Base-by-base conservation (phyloP, 2,888 invertebrate genomes). In the Drosophila demipolita region DNA sequence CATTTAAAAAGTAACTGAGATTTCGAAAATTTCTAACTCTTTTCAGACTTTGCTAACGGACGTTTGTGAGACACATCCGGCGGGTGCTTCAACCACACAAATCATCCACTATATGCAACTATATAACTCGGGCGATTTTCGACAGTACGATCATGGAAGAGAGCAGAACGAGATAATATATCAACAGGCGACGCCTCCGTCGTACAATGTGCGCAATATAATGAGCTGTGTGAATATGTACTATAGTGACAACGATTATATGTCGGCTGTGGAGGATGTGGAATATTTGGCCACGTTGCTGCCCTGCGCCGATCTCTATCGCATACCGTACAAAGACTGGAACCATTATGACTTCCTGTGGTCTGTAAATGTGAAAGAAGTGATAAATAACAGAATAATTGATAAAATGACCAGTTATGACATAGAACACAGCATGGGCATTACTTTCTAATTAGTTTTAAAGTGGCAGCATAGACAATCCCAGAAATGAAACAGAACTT, bases 51-150 rank as follows among this genome's bases (percentile, higher is more conserved):
- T 96, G 85, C 84, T 97, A 45, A 95, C 96, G 0, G 94, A 95
- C 2, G 95, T 96, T 61, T 88, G 95, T 11, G 94, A 94, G 6
- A 96, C 96, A 67, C 93, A 94, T 26, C 96, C 96, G 1, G 96
- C 96, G 1, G 96, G 96, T 3, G 94, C 95, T 0, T 95, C 96
- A 0, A 94, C 95, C 0, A 94, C 94, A 76, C 96, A 97, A 91
- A 90, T 97, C 0, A 93, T 95, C 1, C 97, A 97, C 92, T 97
- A 95, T 87, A 95, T 94, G 0, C 97, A 97, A 93, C 94, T 95
- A 33, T 89, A 91, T 20, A 94, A 93, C 5, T 93, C 93, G 6
- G 93, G 93, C 5, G 91, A 92, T 36, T 95, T 95, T 90, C 93
- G 94, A 12, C 94, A 95, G 63, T 95, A 94, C 81, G 95, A 95